Base-by-base conservation (phyloP, 2,888 invertebrate genomes). In the Dugesia japonica region DNA sequence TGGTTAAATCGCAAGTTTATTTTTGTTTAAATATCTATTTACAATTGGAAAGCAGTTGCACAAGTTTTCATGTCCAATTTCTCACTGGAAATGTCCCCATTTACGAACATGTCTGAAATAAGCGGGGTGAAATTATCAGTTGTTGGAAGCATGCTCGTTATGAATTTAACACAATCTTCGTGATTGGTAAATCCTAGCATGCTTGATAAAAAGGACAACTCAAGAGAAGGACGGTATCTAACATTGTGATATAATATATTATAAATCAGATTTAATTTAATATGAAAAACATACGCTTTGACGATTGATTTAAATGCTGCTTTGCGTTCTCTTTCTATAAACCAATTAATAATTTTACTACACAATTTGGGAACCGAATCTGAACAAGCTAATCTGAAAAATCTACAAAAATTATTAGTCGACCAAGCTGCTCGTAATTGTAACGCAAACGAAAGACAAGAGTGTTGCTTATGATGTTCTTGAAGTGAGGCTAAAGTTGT, bases 321-420 rank as follows among this genome's bases (percentile, higher is more conserved):
- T 86, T 92, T 94, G 83, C 98, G 88, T 85, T 95, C 94, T 82
- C 97, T 88, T 80, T 93, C 91, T 83, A 93, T 89, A 88, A 97
- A 97, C 93, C 95, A 94, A 87, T 97, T 95, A 87, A 98, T 91
- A 80, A 99, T 88, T 86, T 92, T 94, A 77, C 92, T 92, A 72
- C 92, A 90, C 97, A 98, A 97, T 83, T 91, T 88, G 26, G 97
- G 97, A 56, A 97, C 91, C 78, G 87, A 86, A 82, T 88, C 89
- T n/a, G 56, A 56, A n/a, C 56, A 56, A 86, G 95, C 97, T 78
- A 98, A 87, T 82, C 89, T 88, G 88, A 98, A 97, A 86, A 98
- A 91, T 84, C 89, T 89, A 84, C 91, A 90, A 86, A 91, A 91
- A 86, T 97, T 94, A 81, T 90, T 90, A 81, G 91, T 88, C 79